A percentile compares a stretch with the other conserved stretches of the same genome.
Conservation (phyloP, 2,113 vertebrate species). For the Erinaceus europaeus region DNA sequence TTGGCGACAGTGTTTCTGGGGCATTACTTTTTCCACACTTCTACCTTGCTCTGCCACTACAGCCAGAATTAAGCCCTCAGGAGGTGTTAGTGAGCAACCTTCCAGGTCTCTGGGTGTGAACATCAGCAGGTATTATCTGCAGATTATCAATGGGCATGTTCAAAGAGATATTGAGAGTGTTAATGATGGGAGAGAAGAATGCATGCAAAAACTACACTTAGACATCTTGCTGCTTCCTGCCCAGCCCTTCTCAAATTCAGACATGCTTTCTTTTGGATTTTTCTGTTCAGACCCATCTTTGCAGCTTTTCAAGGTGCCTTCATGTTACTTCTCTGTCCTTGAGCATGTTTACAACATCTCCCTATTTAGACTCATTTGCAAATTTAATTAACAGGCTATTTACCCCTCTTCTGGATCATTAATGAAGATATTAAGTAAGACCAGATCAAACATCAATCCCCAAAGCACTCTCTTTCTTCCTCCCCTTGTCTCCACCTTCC, state of each 20-base stretch:
- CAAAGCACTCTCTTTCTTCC: background rate
- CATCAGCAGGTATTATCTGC: rapidly evolving
- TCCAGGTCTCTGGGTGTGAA: background rate
- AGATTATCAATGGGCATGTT: background rate
- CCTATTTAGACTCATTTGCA: conserved; percentile 62
- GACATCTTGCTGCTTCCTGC: background rate
- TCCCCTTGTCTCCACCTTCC: rapidly evolving
- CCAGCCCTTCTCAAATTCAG: background rate
- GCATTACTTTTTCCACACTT: background rate
- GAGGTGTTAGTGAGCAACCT: background rate
- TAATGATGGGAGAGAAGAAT: background rate
- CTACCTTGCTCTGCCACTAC: background rate
- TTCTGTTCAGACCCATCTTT: background rate
- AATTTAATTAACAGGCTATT: conserved; percentile 70
- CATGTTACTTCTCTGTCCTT: conserved; percentile 50
- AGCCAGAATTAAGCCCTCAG: background rate
- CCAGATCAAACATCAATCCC: conserved; percentile 51
- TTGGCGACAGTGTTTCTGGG: background rate
- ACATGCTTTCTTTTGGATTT: background rate
- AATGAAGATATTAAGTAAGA: conserved; percentile 66
- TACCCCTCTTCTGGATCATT: conserved; percentile 60
- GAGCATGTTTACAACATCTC: conserved; percentile 58
- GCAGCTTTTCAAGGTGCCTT: conserved; percentile 47
- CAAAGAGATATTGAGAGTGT: background rate
- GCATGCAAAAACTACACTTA: too few relatives aligned